phyloP scores from a whole-genome alignment of 2,888 invertebrate genomes.

The Muschampia plurimacula region DNA sequence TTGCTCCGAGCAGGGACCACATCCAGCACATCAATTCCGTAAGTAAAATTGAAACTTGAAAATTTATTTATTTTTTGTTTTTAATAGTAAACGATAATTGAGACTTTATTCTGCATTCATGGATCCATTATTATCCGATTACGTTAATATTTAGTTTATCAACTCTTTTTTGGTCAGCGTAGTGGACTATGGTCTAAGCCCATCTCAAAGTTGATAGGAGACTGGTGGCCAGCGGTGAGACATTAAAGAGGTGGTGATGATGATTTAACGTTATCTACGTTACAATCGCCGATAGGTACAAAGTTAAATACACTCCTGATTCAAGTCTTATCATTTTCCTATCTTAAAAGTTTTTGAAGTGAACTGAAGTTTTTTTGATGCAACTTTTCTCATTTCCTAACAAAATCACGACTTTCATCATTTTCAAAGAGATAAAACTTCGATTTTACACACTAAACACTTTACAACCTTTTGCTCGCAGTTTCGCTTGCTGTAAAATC shows the following conservation, averaged over 20 bases:
- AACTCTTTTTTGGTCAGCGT: no score
- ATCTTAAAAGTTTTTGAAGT: not conserved
- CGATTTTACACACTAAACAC: no score
- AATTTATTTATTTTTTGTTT: not conserved
- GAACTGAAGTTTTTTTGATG: slow-evolving; percentile 6
- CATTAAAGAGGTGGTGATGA: no score
- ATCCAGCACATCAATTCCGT: slow-evolving; percentile 84
- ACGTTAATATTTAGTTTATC: no score
- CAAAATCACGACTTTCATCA: not conserved
- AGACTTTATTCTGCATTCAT: not conserved
- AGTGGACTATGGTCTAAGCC: no score
- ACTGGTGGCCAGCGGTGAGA: no score
- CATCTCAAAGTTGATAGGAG: no score
- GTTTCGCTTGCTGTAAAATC: no score
- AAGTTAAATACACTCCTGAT: not conserved
- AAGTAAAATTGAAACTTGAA: slow-evolving; percentile 50
- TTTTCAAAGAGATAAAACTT: not conserved
- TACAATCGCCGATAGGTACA: not conserved
- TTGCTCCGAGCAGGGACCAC: slow-evolving; percentile 90
- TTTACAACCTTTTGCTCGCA: no score
- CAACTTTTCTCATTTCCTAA: slow-evolving; percentile 8
- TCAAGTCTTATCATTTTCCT: not conserved
- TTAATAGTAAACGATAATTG: no score
- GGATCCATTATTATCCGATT: no score
- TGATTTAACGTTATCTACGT: no score